phyloP scores from a whole-genome alignment of 2,797 vertebrate species.

The Hipposideros larvatus region DNA sequence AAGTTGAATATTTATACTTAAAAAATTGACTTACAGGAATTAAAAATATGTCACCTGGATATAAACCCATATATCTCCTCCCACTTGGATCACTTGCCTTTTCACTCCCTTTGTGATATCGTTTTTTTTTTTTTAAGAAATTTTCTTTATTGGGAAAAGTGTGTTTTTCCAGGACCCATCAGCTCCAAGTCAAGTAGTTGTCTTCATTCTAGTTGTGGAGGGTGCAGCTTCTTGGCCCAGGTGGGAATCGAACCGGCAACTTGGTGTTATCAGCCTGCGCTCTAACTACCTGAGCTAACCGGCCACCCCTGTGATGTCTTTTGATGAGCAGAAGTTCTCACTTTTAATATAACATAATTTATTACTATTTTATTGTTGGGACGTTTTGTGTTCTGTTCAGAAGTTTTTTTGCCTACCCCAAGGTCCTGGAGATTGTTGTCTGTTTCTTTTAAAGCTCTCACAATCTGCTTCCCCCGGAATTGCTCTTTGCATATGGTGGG shows the following conservation, averaged over 20 bases:
- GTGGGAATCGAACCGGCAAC: too few species aligned
- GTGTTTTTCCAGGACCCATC: too few species aligned
- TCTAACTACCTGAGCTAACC: too few species aligned
- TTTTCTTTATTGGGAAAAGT: too few species aligned
- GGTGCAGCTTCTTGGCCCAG: too few species aligned
- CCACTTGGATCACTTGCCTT: neutral
- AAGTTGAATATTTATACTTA: too few species aligned
- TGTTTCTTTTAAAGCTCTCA: neutral
- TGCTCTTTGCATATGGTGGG: neutral
- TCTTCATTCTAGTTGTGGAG: too few species aligned
- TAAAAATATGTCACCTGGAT: neutral
- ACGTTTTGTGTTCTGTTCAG: neutral
- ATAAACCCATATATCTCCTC: neutral
- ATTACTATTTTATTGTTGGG: neutral
- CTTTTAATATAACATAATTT: neutral
- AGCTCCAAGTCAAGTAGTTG: too few species aligned
- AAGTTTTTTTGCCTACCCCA: neutral
- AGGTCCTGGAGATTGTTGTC: neutral
- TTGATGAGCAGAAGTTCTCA: neutral
- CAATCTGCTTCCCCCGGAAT: neutral
- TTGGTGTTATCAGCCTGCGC: too few species aligned
- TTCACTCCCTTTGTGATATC: neutral
- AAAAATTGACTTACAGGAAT: neutral
- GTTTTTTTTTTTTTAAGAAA: too few species aligned
- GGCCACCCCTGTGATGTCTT: neutral